phyloP scores from a whole-genome alignment of 2,888 invertebrate genomes.

The Sesia bembeciformis region DNA sequence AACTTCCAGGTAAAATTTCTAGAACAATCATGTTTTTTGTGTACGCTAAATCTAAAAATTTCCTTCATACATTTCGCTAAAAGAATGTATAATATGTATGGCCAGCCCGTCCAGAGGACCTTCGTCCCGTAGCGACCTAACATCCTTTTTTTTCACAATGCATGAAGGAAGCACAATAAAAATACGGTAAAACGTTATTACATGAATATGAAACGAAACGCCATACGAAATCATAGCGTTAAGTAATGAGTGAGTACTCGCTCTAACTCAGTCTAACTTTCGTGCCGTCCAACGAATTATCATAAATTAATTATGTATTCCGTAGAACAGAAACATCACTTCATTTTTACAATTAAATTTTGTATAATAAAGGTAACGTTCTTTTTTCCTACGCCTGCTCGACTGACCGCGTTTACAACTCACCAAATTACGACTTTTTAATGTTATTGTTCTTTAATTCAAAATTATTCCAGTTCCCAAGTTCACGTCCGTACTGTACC shows the following conservation, averaged over 20 bases:
- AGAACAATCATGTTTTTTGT: no score
- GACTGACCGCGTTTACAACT: conserved; percentile 5
- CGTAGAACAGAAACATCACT: conserved; percentile 25
- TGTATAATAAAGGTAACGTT: conserved; percentile 7
- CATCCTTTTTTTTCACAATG: no score
- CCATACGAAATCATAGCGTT: conserved; percentile 7
- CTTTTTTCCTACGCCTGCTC: conserved; percentile 1
- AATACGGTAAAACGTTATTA: no score
- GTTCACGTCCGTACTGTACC: neutral
- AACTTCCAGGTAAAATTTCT: no score
- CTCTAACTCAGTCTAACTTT: conserved; percentile 16
- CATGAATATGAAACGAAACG: conserved; percentile 10
- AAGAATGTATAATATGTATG: no score
- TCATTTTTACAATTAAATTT: conserved; percentile 1
- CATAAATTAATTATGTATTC: conserved; percentile 53
- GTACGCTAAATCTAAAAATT: no score
- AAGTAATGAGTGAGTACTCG: conserved; percentile 27
- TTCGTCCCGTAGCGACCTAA: no score
- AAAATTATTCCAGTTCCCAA: neutral
- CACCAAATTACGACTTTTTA: conserved; percentile 1
- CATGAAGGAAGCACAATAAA: no score
- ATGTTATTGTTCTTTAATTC: neutral
- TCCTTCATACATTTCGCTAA: no score
- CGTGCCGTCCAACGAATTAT: conserved; percentile 28
- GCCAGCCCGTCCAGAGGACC: no score